Base-by-base conservation (phyloP, 1,140 invertebrate species). In the Liolophura sinensis region DNA sequence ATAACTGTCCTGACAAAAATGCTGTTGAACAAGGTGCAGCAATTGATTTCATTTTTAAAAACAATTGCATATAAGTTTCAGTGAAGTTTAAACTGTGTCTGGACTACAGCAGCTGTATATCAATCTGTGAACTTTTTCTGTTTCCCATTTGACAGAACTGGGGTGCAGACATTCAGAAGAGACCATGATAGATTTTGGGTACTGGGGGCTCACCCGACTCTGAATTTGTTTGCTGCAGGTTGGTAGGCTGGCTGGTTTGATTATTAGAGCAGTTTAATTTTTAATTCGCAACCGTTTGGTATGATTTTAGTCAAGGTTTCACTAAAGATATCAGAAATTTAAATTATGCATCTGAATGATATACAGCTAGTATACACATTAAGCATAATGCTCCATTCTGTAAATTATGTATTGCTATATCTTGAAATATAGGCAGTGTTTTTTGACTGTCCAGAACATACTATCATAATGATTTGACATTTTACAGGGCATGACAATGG, bases 171-270 rank as follows among this genome's bases (percentile, higher is more conserved):
- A 6, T 98, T 97, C 86, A 75, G 87, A 48, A 88, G 97, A 60
- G 97, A 99, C 81, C 91, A 98, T 82, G 97, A 99, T 76, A 87
- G 96, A 76, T 98, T 98, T 84, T 99, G 97, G 97, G 92, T 99
- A 0, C 86, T 99, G 56, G 90, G 92, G 5, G 91, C 94, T 0
- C 97, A 99, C 88, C 89, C 89, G 9, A 85, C 85, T 7, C 79
- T 90, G 27, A 89, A 90, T 74, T 73, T 90, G 56, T 89, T 89
- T 77, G 87, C 92, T 89, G 24, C 87, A 92, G 60, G 95, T 80
- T 61, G 31, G 66, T 64, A 20, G n/a, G 24, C n/a, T 1, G 18
- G n/a, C 40, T 52, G 15, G 22, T 15, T 51, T 12, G 18, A 55
- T 22, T 20, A 51, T 18, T n/a, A 12, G 6, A 55, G 7, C 5